phyloP scores from a whole-genome alignment of 2,888 invertebrate species.

The Petrolisthes cinctipes region DNA sequence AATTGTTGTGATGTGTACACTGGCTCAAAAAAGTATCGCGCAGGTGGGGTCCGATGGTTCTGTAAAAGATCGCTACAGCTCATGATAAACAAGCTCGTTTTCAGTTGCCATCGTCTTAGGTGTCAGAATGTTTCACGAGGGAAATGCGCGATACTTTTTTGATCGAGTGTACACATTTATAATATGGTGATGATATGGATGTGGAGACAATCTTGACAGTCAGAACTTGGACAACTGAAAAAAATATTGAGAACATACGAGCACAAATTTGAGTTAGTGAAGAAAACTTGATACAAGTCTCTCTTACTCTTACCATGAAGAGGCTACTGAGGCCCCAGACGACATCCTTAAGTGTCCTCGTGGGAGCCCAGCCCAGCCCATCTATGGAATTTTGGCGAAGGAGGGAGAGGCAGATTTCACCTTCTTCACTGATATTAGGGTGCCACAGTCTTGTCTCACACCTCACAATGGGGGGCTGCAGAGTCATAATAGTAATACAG shows the following conservation, averaged over 20 bases:
- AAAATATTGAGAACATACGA: background rate
- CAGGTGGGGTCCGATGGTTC: no score
- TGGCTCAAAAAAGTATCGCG: no score
- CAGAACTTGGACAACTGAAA: slow-evolving; percentile 70
- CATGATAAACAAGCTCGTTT: no score
- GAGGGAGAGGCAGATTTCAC: slow-evolving; percentile 91
- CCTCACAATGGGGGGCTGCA: slow-evolving; percentile 87
- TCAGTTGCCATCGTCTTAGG: no score
- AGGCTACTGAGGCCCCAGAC: slow-evolving; percentile 93
- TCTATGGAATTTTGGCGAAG: slow-evolving; percentile 92
- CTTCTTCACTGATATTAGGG: slow-evolving; percentile 93
- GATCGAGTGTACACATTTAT: no score
- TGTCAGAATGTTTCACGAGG: no score
- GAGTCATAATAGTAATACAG: slow-evolving; percentile 66
- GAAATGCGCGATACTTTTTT: no score
- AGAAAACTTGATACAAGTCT: no score
- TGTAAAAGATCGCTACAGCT: no score
- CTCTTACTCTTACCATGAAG: slow-evolving; percentile 76
- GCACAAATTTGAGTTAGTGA: no score
- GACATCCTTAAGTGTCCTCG: slow-evolving; percentile 89
- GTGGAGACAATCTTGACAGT: slow-evolving; percentile 68
- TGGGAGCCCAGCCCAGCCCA: slow-evolving; percentile 95
- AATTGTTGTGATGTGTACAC: no score
- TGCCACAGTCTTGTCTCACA: slow-evolving; percentile 95
- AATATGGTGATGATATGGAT: no score